phyloP scores from a whole-genome alignment of 2,797 vertebrate species.

The Philypnodon macrostomus region DNA sequence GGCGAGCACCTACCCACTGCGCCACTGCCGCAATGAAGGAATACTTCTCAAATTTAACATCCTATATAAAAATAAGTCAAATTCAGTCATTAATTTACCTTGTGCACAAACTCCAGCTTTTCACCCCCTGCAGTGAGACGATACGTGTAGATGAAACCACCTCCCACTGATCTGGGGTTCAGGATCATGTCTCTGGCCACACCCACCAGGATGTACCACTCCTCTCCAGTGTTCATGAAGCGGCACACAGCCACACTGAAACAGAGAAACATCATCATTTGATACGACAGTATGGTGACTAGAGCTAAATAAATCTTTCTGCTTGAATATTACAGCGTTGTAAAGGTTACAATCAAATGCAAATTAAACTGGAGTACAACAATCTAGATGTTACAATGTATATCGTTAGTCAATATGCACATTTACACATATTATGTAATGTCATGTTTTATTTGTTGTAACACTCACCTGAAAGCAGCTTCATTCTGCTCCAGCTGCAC shows the following conservation, averaged over 20 bases:
- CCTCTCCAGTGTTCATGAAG: slow-evolving; percentile 89
- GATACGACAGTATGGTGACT: too few species aligned
- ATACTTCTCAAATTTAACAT: too few species aligned
- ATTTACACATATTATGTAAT: too few species aligned
- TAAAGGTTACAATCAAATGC: too few species aligned
- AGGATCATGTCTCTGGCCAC: slow-evolving; percentile 96
- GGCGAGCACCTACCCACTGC: too few species aligned
- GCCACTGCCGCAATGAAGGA: too few species aligned
- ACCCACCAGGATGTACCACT: slow-evolving; percentile 96
- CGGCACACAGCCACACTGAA: slow-evolving; percentile 91
- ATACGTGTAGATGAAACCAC: slow-evolving; percentile 96
- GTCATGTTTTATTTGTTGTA: too few species aligned
- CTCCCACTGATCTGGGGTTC: slow-evolving; percentile 90
- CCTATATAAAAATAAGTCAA: not conserved
- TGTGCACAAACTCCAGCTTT: slow-evolving; percentile 96
- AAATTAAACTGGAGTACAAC: too few species aligned
- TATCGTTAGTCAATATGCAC: too few species aligned
- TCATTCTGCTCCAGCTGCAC: slow-evolving; percentile 98
- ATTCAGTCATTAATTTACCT: slow-evolving; percentile 78
- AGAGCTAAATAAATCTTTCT: too few species aligned
- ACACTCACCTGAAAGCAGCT: slow-evolving; percentile 93
- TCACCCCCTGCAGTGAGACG: slow-evolving; percentile 87
- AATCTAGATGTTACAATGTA: too few species aligned
- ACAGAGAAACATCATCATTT: slow-evolving; percentile 1
- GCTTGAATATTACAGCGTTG: too few species aligned